Evolutionary conservation across 2,797 vertebrate genomes (phyloP), one percentile per base, ranked within the genome.

Genomic region (Siniperca scherzeri): DNA sequence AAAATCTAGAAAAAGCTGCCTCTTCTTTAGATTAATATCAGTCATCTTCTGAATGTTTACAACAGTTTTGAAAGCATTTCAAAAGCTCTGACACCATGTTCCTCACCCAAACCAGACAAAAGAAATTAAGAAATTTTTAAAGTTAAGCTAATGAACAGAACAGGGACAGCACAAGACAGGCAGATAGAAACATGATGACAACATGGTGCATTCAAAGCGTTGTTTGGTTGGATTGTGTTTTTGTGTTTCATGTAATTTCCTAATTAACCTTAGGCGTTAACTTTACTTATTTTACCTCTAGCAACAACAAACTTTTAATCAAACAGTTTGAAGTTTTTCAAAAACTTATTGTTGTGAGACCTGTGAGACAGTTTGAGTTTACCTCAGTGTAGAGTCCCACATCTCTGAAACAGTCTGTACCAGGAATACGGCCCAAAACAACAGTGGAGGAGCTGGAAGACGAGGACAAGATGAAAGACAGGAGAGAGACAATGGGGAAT

Each of bases 371-470:
- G 66, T 64, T 40, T 64, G 73, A 17, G 40, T 70, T 94, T 95
- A 98, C 97, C 96, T 95, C 94, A 33, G 94, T 65, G 9, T 96
- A 97, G 66, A 96, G 94, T 0, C 77, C 77, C 74, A 96, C 42
- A 0, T 98, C 97, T 93, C 87, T 95, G 93, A 97, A 98, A 93
- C 97, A 91, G 27, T 97, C 93, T 0, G 97, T 97, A 50, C 92
- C 77, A 0, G 96, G 83, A 85, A 99, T 92, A 66, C 87, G 96
- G 56, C 97, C 97, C 88, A 98, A 91, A 85, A 97, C 22, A 55
- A 95, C 95, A 78, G 62, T 66, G 57, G 86, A 82, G 74, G 96
- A 97, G 66, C 87, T 95, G 42, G 94, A 93, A 65, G 96, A 97
- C 52, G 55, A 76, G 53, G n/a, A 85, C 40, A 72, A 74, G 65